Evolutionary conservation across 1,140 invertebrate species (phyloP).

Genomic region (Drosophila novamexicana): DNA sequence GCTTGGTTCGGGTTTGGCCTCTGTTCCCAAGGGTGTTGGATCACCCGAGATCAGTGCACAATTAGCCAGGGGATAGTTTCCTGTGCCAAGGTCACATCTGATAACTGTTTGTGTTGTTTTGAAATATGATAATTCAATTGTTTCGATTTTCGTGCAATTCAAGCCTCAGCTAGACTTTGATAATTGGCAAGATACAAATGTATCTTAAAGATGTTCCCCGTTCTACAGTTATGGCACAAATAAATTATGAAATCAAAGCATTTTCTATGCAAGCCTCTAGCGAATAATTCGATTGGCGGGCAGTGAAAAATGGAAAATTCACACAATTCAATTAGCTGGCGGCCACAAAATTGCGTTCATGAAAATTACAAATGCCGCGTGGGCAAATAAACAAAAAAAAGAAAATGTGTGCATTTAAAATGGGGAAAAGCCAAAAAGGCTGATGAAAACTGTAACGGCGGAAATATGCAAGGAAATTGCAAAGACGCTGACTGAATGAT

Average conservation of each 20-base stretch:
- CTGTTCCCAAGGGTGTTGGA: constrained; percentile 46
- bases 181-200: constrained; percentile 1
- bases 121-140: not conserved
- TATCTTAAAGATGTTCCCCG: not conserved
- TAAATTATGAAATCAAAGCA: constrained; percentile 8
- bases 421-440: constrained; percentile 51
- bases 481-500: constrained; percentile 65
- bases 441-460: constrained; percentile 72
- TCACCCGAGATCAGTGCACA: constrained; percentile 20
- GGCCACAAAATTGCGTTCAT: constrained; percentile 74
- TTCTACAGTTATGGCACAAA: not conserved
- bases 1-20: constrained; percentile 42
- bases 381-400: constrained; percentile 61
- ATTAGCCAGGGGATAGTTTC: constrained; percentile 13
- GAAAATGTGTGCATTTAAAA: constrained; percentile 30
- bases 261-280: constrained; percentile 3
- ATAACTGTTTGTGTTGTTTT: constrained; percentile 4
- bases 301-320: constrained; percentile 28
- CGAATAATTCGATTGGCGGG: constrained; percentile 21
- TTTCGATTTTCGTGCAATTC: not conserved
- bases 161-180: not conserved
- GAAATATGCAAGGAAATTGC: constrained; percentile 81
- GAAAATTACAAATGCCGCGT: constrained; percentile 58
- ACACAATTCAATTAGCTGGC: constrained; percentile 75
- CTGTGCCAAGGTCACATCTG: not conserved